Base-by-base conservation (phyloP, 2,888 invertebrate species). In the Phengaris alcon region DNA sequence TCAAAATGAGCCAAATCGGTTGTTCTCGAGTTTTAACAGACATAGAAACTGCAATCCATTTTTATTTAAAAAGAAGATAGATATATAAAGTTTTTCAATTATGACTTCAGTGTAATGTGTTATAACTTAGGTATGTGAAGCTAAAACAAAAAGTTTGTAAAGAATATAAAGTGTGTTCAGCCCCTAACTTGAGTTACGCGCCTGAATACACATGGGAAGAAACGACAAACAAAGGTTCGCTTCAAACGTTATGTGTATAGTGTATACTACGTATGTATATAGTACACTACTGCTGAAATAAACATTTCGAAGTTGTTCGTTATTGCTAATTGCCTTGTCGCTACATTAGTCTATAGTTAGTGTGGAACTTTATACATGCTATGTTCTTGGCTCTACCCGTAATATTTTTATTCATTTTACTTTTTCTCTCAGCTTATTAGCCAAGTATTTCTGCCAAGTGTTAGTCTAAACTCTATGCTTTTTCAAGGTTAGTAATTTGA, bases 151-250 rank as follows among this genome's bases (percentile, higher is more conserved):
- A 74, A 74, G 78, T 79, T 78, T 77, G 75, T 51, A 55, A 73
- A 75, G 68, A 73, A 76, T 76, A 74, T 74, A 77, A 78, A 76
- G 74, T 78, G 73, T 77, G 78, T 75, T 69, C 54, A 12, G 13
- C 12, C 15, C 72, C 72, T 72, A 76, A 78, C 77, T 75, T 81
- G 79, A 81, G 79, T 74, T 75, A 75, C 59, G 15, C 70, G 75
- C 55, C 70, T 80, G 79, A 79, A 77, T 80, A 79, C 79, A 81
- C 79, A 80, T 76, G 75, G 81, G 80, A 79, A 80, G 79, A 78
- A 80, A 77, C 73, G 74, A 82, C 82, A 82, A 84, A 85, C 82
- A 86, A 84, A 82, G 84, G 84, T 76, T 80, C 79, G 80, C 80
- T 82, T 78, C 79, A 78, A 75, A 78, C 79, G 80, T 64, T 35